Evolutionary conservation across 2,113 vertebrate species (phyloP).

Genomic region (Bothrops jararaca): DNA sequence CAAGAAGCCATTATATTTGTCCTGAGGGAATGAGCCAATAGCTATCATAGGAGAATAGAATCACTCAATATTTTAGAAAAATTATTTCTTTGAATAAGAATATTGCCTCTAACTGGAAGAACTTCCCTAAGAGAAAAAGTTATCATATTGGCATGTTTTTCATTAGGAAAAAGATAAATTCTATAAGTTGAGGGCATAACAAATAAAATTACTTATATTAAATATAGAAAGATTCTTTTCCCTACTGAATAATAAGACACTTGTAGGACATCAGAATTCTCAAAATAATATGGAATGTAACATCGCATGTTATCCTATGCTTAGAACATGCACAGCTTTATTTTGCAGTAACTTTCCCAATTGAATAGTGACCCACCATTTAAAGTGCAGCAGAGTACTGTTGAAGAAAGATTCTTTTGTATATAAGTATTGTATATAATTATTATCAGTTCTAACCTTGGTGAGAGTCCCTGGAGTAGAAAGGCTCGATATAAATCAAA

Average conservation of each 20-base stretch:
- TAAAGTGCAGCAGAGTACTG: not conserved
- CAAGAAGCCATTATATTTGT: not conserved
- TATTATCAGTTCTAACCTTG: not conserved
- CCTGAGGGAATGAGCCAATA: not conserved
- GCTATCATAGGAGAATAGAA: not conserved
- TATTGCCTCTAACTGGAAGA: not conserved
- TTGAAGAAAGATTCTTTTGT: not conserved
- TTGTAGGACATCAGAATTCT: not conserved
- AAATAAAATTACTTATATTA: not conserved
- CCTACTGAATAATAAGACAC: not conserved
- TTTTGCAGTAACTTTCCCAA: not conserved
- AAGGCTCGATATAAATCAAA: not conserved
- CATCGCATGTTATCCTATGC: not conserved
- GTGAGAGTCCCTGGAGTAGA: not conserved
- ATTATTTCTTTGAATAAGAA: not conserved
- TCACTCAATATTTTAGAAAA: not conserved
- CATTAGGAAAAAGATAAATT: not conserved
- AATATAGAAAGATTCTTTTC: not conserved
- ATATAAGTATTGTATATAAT: not conserved
- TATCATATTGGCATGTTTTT: not conserved
- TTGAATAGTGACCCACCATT: not conserved
- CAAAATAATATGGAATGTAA: not conserved
- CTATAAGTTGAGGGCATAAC: not conserved
- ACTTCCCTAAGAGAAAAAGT: not conserved
- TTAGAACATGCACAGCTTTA: not conserved